phyloP scores from a whole-genome alignment of 2,888 invertebrate genomes.

The Leucania comma region DNA sequence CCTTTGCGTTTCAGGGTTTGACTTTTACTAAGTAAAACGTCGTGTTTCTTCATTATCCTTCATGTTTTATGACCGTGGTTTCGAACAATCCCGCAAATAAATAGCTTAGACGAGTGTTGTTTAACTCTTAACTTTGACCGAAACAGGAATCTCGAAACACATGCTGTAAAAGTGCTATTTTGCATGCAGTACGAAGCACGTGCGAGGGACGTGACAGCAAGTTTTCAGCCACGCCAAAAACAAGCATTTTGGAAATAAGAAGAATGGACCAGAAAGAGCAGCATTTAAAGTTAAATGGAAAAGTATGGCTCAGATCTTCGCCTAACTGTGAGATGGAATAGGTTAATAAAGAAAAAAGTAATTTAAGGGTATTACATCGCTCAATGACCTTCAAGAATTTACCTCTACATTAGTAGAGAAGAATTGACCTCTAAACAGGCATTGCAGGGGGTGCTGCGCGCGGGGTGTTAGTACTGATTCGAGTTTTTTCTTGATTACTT shows the following conservation, averaged over 20 bases:
- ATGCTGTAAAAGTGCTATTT: constrained; percentile 15
- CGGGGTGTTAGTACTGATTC: too few species aligned
- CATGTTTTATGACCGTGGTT: too few species aligned
- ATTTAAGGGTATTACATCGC: too few species aligned
- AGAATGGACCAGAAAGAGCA: neutral
- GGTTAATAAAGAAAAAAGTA: neutral
- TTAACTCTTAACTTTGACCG: neutral
- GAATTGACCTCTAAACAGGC: too few species aligned
- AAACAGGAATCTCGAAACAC: constrained; percentile 19
- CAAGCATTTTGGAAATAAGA: neutral
- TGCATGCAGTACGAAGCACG: constrained; percentile 26
- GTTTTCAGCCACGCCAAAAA: neutral
- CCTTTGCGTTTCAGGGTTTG: too few species aligned
- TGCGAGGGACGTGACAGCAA: constrained; percentile 1
- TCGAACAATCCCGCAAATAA: too few species aligned
- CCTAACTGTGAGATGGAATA: too few species aligned
- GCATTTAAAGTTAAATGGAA: neutral
- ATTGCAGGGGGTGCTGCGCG: too few species aligned
- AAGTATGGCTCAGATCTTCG: neutral
- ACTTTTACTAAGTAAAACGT: neutral
- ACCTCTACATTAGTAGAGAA: too few species aligned
- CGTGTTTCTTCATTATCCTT: too few species aligned
- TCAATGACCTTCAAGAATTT: too few species aligned
- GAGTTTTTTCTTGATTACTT: too few species aligned
- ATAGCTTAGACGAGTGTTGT: neutral